phyloP scores from a whole-genome alignment of 1,140 invertebrate genomes.

The Dendrolimus kikuchii region DNA sequence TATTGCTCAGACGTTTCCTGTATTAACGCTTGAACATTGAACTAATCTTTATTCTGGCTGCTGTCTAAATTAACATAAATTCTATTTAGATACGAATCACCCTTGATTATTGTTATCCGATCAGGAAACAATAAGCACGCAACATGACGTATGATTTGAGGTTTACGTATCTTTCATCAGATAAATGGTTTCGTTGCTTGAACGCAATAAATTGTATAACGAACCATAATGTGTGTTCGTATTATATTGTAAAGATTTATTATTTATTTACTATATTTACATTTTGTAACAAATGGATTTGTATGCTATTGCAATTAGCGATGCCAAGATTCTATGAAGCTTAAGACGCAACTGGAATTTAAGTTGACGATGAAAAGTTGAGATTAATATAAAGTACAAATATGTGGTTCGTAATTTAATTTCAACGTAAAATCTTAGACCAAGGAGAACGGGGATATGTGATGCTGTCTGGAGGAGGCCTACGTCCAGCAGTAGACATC shows the following conservation, averaged over 20 bases:
- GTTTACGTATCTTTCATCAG: slow-evolving; percentile 9
- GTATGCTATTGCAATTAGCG: too few species aligned
- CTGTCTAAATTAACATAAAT: slow-evolving; percentile 59
- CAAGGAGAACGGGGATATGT: too few species aligned
- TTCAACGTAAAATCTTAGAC: too few species aligned
- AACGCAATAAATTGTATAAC: background rate
- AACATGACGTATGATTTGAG: slow-evolving; percentile 32
- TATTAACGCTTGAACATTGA: slow-evolving; percentile 46
- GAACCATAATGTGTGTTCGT: background rate
- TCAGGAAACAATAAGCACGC: slow-evolving; percentile 40
- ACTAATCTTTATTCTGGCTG: slow-evolving; percentile 45
- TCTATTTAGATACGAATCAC: slow-evolving; percentile 54
- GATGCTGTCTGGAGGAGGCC: too few species aligned
- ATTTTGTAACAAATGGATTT: too few species aligned
- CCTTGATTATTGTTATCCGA: slow-evolving; percentile 36
- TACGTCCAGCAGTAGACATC: too few species aligned
- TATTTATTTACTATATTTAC: too few species aligned
- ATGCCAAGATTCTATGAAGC: too few species aligned
- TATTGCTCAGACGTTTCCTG: slow-evolving; percentile 60
- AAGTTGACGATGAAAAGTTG: too few species aligned
- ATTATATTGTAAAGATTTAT: background rate
- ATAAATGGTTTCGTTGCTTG: background rate
- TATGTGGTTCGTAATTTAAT: too few species aligned
- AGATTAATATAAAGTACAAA: too few species aligned
- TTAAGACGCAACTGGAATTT: too few species aligned